Conservation (phyloP, 1,140 invertebrate species). For the Drosophila trapezifrons region DNA sequence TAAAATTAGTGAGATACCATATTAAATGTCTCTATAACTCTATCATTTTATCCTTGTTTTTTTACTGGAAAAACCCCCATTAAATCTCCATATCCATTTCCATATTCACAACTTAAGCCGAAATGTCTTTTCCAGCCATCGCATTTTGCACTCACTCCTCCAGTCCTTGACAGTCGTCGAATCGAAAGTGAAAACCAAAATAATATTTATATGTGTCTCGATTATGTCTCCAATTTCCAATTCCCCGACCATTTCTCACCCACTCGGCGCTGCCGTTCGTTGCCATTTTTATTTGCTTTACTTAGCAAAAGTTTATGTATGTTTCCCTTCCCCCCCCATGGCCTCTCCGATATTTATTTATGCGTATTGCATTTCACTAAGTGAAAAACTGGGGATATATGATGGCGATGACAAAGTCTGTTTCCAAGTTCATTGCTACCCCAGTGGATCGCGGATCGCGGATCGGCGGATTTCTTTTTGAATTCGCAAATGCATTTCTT, state of each 20-base stretch:
- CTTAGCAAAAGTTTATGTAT: slow-evolving; percentile 31
- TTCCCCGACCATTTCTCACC: slow-evolving; percentile 26
- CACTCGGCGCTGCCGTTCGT: slow-evolving; percentile 4
- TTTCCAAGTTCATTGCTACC: slow-evolving; percentile 74
- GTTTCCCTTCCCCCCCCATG: slow-evolving; percentile 4
- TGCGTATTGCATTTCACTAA: slow-evolving; percentile 72
- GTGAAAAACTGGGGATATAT: slow-evolving; percentile 55
- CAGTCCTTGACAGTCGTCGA: slow-evolving; percentile 8
- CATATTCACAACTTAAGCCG: background rate
- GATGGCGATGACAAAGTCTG: slow-evolving; percentile 34
- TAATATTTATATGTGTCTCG: slow-evolving; percentile 43
- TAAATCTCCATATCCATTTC: background rate
- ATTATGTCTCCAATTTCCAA: slow-evolving; percentile 52
- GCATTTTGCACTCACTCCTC: slow-evolving; percentile 15
- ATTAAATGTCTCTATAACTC: background rate
- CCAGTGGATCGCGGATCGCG: background rate
- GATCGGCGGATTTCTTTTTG: slow-evolving; percentile 14
- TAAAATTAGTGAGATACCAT: too few relatives aligned
- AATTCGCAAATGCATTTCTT: slow-evolving; percentile 33
- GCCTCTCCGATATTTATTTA: slow-evolving; percentile 63
- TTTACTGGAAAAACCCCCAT: background rate
- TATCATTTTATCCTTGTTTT: background rate
- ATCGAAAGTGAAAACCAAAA: slow-evolving; percentile 56
- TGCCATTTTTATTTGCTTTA: slow-evolving; percentile 30
- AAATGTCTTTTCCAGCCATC: slow-evolving; percentile 6